These are phyloP conservation scores for Acronicta leporina DNA, from an alignment of 2,888 invertebrate genomes.

Conservation along the genomic window DNA sequence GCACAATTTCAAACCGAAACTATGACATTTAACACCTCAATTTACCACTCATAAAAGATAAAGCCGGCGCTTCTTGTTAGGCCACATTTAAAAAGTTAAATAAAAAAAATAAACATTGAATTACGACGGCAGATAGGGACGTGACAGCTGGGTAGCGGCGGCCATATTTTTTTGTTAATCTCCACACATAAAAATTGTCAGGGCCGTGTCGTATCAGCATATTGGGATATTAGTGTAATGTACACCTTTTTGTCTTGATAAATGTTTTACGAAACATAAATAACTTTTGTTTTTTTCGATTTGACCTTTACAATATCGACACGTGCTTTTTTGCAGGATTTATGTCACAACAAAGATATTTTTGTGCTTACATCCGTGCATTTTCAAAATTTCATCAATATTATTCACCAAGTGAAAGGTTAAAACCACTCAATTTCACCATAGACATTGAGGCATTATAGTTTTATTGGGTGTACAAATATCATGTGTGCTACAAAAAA, in stretches of 20 bases:
- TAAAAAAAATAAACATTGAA: conserved; percentile 71
- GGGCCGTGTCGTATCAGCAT: conserved; percentile 59
- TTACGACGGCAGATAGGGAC: conserved; percentile 71
- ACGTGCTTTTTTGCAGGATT: conserved; percentile 40
- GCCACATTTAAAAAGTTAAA: conserved; percentile 62
- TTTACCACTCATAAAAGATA: conserved; percentile 73
- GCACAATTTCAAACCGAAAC: conserved; percentile 51
- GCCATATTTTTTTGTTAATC: conserved; percentile 67
- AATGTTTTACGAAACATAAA: conserved; percentile 54
- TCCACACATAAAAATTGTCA: conserved; percentile 67
- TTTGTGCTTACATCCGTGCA: too few relatives aligned
- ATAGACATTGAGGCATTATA: too few relatives aligned
- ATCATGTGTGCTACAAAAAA: too few relatives aligned
- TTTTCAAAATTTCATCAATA: too few relatives aligned
- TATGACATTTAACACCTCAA: conserved; percentile 71
- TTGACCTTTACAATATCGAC: conserved; percentile 45
- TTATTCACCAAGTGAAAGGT: too few relatives aligned
- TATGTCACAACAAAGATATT: too few relatives aligned
- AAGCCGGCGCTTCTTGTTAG: conserved; percentile 67
- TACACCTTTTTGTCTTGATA: conserved; percentile 58
- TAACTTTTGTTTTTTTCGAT: conserved; percentile 44
- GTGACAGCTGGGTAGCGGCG: conserved; percentile 66
- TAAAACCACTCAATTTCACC: too few relatives aligned
- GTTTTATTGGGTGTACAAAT: too few relatives aligned
- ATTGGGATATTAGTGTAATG: conserved; percentile 64